These are phyloP conservation scores for Pseudococcus viburni DNA, from an alignment of 2,888 invertebrate genomes.

Conservation along the genomic window DNA sequence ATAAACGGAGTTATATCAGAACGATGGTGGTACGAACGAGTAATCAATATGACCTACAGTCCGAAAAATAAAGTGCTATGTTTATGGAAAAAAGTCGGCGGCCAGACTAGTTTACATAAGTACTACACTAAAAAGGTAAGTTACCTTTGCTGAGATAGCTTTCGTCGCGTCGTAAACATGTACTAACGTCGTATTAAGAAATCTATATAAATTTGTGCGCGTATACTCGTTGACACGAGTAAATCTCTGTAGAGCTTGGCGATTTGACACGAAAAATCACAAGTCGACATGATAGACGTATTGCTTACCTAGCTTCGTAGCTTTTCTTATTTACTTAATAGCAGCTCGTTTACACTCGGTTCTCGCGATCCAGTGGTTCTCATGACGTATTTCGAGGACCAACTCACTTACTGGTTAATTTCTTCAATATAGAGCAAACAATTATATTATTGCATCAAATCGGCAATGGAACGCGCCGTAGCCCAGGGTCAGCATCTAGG, in stretches of 20 bases:
- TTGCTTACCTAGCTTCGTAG: constrained; percentile 24
- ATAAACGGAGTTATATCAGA: constrained; percentile 90
- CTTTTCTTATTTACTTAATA: background rate
- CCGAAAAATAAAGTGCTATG: constrained; percentile 98
- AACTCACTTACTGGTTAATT: constrained; percentile 38
- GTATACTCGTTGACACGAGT: constrained; percentile 33
- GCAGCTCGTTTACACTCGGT: constrained; percentile 8
- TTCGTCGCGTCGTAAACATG: background rate
- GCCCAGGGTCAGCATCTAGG: constrained; percentile 82
- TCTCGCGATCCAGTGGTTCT: constrained; percentile 48
- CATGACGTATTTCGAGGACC: constrained; percentile 26
- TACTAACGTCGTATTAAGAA: background rate
- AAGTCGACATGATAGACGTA: constrained; percentile 14
- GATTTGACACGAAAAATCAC: constrained; percentile 40
- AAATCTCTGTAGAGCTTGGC: constrained; percentile 44
- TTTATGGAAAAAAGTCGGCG: constrained; percentile 95
- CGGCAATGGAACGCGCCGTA: constrained; percentile 93
- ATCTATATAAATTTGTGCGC: background rate
- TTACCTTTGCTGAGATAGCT: background rate
- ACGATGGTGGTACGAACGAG: constrained; percentile 98
- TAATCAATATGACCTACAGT: constrained; percentile 99
- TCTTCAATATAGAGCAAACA: constrained; percentile 88
- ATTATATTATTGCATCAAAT: constrained; percentile 98
- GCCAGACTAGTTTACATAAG: constrained; percentile 95
- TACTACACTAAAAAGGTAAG: constrained; percentile 98